Evolutionary conservation across 2,888 invertebrate genomes (phyloP).

Genomic region (Deilephila elpenor): DNA sequence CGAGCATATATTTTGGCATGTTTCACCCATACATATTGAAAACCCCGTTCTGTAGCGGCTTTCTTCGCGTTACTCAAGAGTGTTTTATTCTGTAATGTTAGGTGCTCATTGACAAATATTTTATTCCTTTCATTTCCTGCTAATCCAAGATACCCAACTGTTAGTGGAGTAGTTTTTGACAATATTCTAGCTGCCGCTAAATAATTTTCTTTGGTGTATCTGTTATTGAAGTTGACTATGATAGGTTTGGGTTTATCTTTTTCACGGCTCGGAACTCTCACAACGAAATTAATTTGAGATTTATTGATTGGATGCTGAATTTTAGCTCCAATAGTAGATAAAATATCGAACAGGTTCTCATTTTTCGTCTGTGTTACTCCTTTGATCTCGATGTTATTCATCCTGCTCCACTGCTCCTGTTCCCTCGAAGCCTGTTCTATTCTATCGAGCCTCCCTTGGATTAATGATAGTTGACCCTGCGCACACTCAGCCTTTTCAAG

Average conservation of each 20-base stretch:
- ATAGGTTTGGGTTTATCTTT: constrained; percentile 32
- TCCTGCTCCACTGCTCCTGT: constrained; percentile 14
- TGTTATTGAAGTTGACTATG: constrained; percentile 32
- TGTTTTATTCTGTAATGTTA: constrained; percentile 33
- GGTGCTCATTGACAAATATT: constrained; percentile 37
- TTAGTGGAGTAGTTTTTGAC: not conserved
- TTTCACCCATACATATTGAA: too few relatives aligned
- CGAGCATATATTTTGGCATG: too few relatives aligned
- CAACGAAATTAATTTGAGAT: constrained; percentile 24
- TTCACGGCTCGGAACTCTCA: constrained; percentile 33
- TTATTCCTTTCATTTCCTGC: constrained; percentile 20
- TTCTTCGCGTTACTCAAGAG: constrained; percentile 33
- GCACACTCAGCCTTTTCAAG: not conserved
- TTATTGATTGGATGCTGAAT: constrained; percentile 11
- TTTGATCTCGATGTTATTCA: too few relatives aligned
- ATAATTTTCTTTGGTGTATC: constrained; percentile 37
- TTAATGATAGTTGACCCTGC: not conserved
- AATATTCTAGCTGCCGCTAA: constrained; percentile 28
- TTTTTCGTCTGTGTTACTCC: constrained; percentile 2
- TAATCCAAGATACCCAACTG: constrained; percentile 26
- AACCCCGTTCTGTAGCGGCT: constrained; percentile 28
- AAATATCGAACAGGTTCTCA: constrained; percentile 15
- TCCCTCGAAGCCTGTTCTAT: not conserved
- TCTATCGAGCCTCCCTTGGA: not conserved
- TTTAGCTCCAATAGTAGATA: constrained; percentile 8